Evolutionary conservation across 2,797 vertebrate species (phyloP).

Genomic region (Orientallactaga sibirica): DNA sequence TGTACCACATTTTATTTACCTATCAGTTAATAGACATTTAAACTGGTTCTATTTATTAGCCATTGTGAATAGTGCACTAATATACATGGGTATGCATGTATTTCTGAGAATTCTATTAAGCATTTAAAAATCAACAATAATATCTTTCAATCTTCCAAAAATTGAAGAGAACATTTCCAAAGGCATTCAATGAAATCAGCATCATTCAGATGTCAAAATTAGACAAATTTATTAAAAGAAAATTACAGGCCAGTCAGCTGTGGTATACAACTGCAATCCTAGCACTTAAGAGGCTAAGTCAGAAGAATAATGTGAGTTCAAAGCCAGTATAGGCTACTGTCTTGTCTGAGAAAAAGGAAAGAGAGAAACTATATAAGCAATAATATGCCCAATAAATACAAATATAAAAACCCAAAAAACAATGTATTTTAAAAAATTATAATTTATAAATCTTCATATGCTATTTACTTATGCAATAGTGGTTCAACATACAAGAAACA

Average conservation of each 20-base stretch:
- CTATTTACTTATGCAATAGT: slow-evolving; percentile 6
- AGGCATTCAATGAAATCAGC: not conserved
- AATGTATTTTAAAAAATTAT: not conserved
- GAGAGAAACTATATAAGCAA: not conserved
- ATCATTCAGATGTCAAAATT: not conserved
- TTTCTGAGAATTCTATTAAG: slow-evolving; percentile 2
- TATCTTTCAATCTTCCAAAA: not conserved
- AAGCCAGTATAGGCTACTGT: not conserved
- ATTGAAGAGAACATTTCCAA: not conserved
- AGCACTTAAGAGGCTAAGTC: not conserved
- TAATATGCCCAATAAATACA: not conserved
- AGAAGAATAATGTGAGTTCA: not conserved
- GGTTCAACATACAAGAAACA: not conserved
- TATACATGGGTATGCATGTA: not conserved
- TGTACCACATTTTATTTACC: not conserved
- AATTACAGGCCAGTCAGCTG: not conserved
- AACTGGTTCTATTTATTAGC: not conserved
- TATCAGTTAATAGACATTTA: not conserved
- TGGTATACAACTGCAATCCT: not conserved
- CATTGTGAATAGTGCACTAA: not conserved
- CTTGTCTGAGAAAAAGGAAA: not conserved
- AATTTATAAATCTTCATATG: not conserved
- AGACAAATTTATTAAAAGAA: not conserved
- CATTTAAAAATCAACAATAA: slow-evolving; percentile 26
- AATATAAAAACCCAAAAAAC: not conserved